phyloP scores from a whole-genome alignment of 2,888 invertebrate genomes.

The Drosophila neoperkinsi region DNA sequence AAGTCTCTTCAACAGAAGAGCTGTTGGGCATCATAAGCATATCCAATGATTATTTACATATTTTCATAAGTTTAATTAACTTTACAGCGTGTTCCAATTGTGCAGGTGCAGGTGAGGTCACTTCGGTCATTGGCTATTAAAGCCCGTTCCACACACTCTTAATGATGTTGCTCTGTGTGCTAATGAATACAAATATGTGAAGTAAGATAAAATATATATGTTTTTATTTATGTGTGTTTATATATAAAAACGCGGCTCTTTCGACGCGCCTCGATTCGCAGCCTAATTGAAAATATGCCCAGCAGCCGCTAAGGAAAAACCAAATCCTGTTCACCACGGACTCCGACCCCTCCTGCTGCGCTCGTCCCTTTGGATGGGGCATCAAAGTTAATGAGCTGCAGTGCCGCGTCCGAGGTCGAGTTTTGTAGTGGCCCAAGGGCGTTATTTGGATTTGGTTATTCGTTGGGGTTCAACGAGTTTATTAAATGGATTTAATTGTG shows the following conservation, averaged over 20 bases:
- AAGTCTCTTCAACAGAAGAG: background rate
- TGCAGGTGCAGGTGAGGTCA: constrained; percentile 62
- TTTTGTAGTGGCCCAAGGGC: constrained; percentile 59
- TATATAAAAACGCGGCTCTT: constrained; percentile 12
- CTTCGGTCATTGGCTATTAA: constrained; percentile 62
- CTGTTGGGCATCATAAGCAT: constrained; percentile 15
- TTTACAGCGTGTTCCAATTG: constrained; percentile 31
- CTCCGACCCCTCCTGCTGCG: no score
- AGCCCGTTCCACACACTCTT: constrained; percentile 16
- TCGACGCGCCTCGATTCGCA: constrained; percentile 33
- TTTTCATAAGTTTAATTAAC: constrained; percentile 72
- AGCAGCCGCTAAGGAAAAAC: constrained; percentile 25
- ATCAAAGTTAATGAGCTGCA: constrained; percentile 74
- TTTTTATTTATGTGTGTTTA: background rate
- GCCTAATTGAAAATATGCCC: constrained; percentile 69
- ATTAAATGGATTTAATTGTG: constrained; percentile 78
- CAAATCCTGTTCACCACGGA: constrained; percentile 23
- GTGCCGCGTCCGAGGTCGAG: constrained; percentile 7
- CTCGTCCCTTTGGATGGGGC: constrained; percentile 16
- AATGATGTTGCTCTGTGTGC: constrained; percentile 21
- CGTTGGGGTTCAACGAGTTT: constrained; percentile 72
- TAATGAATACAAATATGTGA: constrained; percentile 74
- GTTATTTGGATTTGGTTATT: constrained; percentile 54
- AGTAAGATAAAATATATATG: constrained; percentile 21
- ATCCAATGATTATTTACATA: constrained; percentile 46